phyloP scores from a whole-genome alignment of 2,888 invertebrate species.

The Amblyteles armatorius region DNA sequence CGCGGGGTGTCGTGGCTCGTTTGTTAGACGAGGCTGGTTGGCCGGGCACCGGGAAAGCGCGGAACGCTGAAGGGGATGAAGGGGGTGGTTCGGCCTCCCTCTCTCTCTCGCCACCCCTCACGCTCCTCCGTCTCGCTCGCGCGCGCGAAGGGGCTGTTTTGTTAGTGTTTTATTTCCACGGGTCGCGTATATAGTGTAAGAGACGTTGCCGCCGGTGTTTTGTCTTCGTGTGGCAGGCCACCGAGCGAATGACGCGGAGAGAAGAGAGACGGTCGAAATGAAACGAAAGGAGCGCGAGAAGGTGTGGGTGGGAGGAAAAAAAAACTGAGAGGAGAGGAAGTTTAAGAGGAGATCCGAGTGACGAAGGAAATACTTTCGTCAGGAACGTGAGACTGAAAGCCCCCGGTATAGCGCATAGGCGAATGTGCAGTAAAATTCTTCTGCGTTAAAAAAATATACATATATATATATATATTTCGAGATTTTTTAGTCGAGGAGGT shows the following conservation, averaged over 20 bases:
- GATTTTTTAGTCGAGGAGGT: neutral
- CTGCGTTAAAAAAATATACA: neutral
- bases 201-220: constrained; percentile 72
- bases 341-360: constrained; percentile 62
- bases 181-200: constrained; percentile 62
- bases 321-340: constrained; percentile 48
- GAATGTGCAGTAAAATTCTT: constrained; percentile 24
- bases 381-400: constrained; percentile 56
- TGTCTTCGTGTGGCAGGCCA: constrained; percentile 71
- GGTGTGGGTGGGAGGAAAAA: neutral
- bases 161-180: constrained; percentile 80
- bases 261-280: constrained; percentile 48
- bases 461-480: neutral
- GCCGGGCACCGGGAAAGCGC: constrained; percentile 66
- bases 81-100: constrained; percentile 37
- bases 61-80: constrained; percentile 43
- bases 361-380: constrained; percentile 68
- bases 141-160: constrained; percentile 76
- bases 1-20: constrained; percentile 81
- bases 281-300: constrained; percentile 35
- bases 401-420: constrained; percentile 44
- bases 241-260: constrained; percentile 62
- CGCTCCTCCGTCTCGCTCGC: constrained; percentile 43
- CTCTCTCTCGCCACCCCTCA: constrained; percentile 16
- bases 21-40: constrained; percentile 79